phyloP scores from a whole-genome alignment of 2,888 invertebrate species.

The Resseliella maxima region DNA sequence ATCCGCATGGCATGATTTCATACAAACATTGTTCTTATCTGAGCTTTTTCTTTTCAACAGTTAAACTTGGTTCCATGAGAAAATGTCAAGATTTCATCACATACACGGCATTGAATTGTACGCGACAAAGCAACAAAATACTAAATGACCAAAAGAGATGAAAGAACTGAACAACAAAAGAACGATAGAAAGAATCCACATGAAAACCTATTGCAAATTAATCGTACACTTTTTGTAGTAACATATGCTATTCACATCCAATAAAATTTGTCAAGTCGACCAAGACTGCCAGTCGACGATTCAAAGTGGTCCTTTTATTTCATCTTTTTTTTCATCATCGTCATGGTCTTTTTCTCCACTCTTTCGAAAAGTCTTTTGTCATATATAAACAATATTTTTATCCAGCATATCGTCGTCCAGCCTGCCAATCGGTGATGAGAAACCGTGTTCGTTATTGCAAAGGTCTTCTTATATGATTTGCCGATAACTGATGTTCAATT shows the following conservation, averaged over 20 bases:
- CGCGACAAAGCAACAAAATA: conserved; percentile 7
- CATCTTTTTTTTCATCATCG: background rate
- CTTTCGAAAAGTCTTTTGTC: too few species aligned
- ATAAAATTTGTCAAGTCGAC: background rate
- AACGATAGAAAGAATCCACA: background rate
- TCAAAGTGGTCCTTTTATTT: background rate
- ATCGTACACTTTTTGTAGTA: conserved; percentile 38
- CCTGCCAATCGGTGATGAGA: background rate
- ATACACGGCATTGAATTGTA: background rate
- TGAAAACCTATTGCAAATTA: conserved; percentile 40
- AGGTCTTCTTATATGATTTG: background rate
- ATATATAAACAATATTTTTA: background rate
- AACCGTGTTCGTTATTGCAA: background rate
- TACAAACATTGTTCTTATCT: background rate
- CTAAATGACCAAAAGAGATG: background rate
- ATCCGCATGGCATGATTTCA: background rate
- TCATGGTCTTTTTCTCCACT: background rate
- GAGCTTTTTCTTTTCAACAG: background rate
- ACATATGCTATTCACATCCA: conserved; percentile 46
- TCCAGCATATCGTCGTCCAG: background rate
- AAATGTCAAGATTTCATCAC: background rate
- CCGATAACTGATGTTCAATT: conserved; percentile 50
- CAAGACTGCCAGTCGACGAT: background rate
- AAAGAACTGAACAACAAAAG: background rate
- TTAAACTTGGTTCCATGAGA: background rate